Evolutionary conservation across 2,113 vertebrate genomes (phyloP).

Genomic region (Urocolius indicus): DNA sequence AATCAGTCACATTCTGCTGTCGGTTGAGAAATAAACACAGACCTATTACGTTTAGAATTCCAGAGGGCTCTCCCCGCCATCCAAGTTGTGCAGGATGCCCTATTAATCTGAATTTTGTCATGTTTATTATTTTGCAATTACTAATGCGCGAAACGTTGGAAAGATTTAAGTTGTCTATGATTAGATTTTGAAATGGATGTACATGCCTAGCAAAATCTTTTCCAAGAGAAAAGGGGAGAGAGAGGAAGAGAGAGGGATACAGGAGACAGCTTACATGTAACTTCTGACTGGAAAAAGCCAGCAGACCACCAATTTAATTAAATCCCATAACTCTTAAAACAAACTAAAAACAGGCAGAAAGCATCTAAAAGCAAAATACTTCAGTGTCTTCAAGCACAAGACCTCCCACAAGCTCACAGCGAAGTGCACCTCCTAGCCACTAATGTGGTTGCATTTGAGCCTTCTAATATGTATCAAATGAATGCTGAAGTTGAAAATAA

Average conservation of each 20-base stretch:
- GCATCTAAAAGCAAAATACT: constrained; percentile 52
- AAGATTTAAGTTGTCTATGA: constrained; percentile 63
- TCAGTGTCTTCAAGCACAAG: constrained; percentile 27
- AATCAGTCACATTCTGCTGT: constrained; percentile 83
- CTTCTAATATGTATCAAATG: background rate
- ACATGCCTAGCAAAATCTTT: background rate
- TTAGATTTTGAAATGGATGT: constrained; percentile 50
- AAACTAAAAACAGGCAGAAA: background rate
- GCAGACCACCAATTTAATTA: constrained; percentile 10
- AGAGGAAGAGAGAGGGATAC: background rate
- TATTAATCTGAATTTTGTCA: constrained; percentile 74
- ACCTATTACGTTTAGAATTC: constrained; percentile 77
- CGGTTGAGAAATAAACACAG: constrained; percentile 81
- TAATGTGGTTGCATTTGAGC: background rate
- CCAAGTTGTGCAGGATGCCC: constrained; percentile 51
- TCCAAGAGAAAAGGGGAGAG: background rate
- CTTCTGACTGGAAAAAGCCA: constrained; percentile 27
- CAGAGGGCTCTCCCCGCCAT: constrained; percentile 64
- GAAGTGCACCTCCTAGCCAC: background rate
- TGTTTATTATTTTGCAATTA: constrained; percentile 77
- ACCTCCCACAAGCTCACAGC: constrained; percentile 3
- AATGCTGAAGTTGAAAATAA: constrained; percentile 7
- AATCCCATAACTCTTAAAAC: background rate
- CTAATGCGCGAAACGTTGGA: constrained; percentile 11
- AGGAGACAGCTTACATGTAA: background rate